Evolutionary conservation across 2,797 vertebrate genomes (phyloP).

Genomic region (Eospalax fontanierii): DNA sequence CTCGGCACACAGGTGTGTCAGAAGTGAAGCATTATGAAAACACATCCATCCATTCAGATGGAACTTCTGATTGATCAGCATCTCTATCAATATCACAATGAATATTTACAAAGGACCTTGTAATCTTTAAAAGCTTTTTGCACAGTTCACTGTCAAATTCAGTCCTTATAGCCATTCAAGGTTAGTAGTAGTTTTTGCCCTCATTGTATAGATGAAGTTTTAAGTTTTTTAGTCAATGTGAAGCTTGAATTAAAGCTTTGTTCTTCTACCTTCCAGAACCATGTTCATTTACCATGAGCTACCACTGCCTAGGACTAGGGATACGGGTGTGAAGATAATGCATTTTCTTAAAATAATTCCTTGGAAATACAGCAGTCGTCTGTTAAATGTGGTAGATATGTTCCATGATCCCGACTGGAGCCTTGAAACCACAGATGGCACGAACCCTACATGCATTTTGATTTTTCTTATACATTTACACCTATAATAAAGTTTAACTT

Average conservation of each 20-base stretch:
- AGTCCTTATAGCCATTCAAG: background rate
- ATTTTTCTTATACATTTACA: background rate
- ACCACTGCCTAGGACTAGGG: background rate
- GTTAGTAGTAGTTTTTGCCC: slow-evolving; percentile 4
- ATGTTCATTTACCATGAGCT: background rate
- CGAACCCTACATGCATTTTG: background rate
- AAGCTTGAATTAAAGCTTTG: background rate
- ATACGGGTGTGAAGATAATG: background rate
- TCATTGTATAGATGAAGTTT: slow-evolving; percentile 49
- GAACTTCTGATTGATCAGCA: slow-evolving; percentile 46
- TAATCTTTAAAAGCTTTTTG: slow-evolving; percentile 45
- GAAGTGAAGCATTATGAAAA: background rate
- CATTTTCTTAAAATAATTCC: background rate
- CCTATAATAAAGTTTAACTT: background rate
- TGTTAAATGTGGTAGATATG: background rate
- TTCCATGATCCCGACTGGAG: background rate
- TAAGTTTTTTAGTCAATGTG: background rate
- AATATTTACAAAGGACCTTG: slow-evolving; percentile 54
- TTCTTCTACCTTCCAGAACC: background rate
- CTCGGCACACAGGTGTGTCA: slow-evolving; percentile 27
- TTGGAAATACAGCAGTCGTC: background rate
- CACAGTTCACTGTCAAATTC: slow-evolving; percentile 19
- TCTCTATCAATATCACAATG: slow-evolving; percentile 49
- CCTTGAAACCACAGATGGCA: background rate
- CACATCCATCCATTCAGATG: background rate